A percentile compares a stretch with the other conserved stretches of the same genome.
These are phyloP conservation scores for Phenganax stokvisi DNA, from an alignment of 92 coral and sea anemone genomes.

Conservation along the genomic window DNA sequence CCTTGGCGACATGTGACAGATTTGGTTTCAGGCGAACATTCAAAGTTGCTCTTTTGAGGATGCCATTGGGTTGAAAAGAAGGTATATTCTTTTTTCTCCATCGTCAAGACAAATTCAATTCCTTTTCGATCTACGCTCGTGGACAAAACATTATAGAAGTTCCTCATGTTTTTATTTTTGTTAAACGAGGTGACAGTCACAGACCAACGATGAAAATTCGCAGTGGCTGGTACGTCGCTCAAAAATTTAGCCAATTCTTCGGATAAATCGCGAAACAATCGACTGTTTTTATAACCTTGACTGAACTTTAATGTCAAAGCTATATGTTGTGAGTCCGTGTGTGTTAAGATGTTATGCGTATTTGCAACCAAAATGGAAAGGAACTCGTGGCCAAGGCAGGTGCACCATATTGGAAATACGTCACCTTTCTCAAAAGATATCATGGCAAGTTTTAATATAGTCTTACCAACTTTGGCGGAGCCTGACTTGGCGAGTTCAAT, in stretches of 20 bases:
- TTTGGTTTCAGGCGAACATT: slow-evolving; percentile 60
- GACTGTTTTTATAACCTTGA: neutral
- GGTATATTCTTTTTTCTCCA: slow-evolving; percentile 72
- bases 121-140: slow-evolving; percentile 71
- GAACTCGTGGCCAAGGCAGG: slow-evolving; percentile 78
- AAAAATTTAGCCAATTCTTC: neutral
- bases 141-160: slow-evolving; percentile 59
- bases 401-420: slow-evolving; percentile 73
- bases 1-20: slow-evolving; percentile 53
- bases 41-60: slow-evolving; percentile 78
- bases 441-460: slow-evolving; percentile 60
- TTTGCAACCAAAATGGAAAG: slow-evolving; percentile 43
- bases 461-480: slow-evolving; percentile 61
- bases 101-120: slow-evolving; percentile 59
- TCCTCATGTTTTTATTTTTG: slow-evolving; percentile 34
- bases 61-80: slow-evolving; percentile 93
- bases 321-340: neutral
- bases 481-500: slow-evolving; percentile 46
- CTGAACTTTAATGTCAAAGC: neutral
- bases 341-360: neutral
- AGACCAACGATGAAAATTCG: slow-evolving; percentile 2
- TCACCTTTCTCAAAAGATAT: slow-evolving; percentile 58
- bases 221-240: neutral
- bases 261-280: neutral
- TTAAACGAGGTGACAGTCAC: slow-evolving; percentile 35